Evolutionary conservation across 1,140 invertebrate species (phyloP).

Genomic region (Palaemon carinicauda): DNA sequence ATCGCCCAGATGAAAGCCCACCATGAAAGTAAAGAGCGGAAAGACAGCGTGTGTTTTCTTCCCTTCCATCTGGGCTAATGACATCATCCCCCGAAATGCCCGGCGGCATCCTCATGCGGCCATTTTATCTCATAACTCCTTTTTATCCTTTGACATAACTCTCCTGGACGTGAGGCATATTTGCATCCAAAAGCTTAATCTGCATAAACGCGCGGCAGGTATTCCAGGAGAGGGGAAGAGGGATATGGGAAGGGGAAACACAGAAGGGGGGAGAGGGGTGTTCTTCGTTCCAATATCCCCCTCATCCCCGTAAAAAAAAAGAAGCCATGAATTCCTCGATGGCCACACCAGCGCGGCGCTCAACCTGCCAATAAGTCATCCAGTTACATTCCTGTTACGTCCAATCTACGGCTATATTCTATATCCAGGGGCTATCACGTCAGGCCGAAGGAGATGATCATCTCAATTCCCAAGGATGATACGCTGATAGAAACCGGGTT

Average conservation of each 20-base stretch:
- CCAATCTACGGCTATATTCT: no score
- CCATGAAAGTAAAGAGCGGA: no score
- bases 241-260: background rate
- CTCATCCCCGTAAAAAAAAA: background rate
- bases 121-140: constrained; percentile 15
- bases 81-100: background rate
- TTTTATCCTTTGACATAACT: constrained; percentile 32
- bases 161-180: background rate
- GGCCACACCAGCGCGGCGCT: background rate
- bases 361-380: no score
- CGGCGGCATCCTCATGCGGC: background rate
- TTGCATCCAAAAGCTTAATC: constrained; percentile 13
- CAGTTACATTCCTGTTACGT: no score
- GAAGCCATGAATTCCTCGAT: background rate
- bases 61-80: background rate
- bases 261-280: background rate
- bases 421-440: background rate
- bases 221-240: background rate
- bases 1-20: background rate
- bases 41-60: background rate
- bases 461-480: constrained; percentile 29
- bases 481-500: constrained; percentile 43
- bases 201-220: background rate
- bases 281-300: background rate
- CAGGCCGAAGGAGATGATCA: background rate